Base-by-base conservation (phyloP, 2,888 invertebrate species). In the Reticulitermes lucifugus region DNA sequence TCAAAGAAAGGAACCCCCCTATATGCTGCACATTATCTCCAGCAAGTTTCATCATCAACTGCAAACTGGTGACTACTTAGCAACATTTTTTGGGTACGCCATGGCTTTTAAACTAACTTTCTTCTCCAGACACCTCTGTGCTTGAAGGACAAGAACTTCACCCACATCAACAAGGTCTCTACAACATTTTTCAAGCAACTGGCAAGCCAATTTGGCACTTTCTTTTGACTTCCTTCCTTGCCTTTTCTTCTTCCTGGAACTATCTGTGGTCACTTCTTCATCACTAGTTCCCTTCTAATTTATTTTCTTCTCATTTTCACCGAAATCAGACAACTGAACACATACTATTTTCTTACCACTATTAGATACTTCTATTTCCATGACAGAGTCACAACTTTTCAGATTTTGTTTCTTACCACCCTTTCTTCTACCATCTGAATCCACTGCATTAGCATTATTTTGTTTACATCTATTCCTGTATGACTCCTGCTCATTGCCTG, bases 391-490 rank as follows among this genome's bases (percentile, higher is more conserved):
- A 60, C 60, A 18, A n/a, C 21, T 18, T 60, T 60, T 60, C 21
- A 60, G 0, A 18, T 0, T 60, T 7, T 60, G 21, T 6, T 60
- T 60, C 60, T 60, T 21, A 60, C 18, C 60, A 60, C 41, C 43
- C 43, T 82, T 88, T 79, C 89, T 89, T 14, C 89, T 35, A 35
- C 35, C 35, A 35, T 4, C 89, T 0, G 90, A 90, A 2, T 89
- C 87, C 43, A 75, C 21, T 6, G 14, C 0, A 77, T 9, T 46
- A 77, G 9, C n/a, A 65, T n/a, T 4, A 41, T 29, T 73, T 14
- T 29, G 29, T 18, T 73, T 73, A 73, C 41, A 14, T 41, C 35
- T 73, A 12, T 41, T 73, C 41, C 12, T 73, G 29, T 7, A 73
- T 0, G 21, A 41, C 21, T 73, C 25, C 73, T 73, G 73, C 25